Evolutionary conservation across 1,140 invertebrate genomes (phyloP), one percentile per base, ranked within the genome.

Genomic region (Drosophila kikkawai): DNA sequence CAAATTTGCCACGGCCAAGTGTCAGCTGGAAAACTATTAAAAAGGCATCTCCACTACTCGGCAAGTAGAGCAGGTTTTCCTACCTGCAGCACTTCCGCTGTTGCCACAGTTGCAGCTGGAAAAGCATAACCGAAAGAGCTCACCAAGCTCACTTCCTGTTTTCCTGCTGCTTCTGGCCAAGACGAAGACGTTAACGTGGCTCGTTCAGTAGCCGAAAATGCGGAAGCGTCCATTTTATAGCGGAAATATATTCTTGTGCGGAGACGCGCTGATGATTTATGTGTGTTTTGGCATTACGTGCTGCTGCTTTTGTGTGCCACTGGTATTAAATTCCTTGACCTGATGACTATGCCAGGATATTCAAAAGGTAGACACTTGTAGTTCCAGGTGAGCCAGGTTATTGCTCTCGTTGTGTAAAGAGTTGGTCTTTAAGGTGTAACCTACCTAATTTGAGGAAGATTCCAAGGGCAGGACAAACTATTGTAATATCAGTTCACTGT

Each of bases 241-340:
- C 85, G 85, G 84, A 88, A 88, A 88, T 88, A 88, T 88, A 88
- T 88, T 88, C 84, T 84, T 90, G 82, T 87, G 84, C 84, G 81
- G 80, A 88, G 84, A 87, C 84, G 85, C 78, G 58, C 59, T 65
- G 81, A 88, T 88, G 84, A 90, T 88, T 88, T 90, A 88, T 88
- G 84, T 81, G 80, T 83, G 80, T 88, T 86, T 88, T 90, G 78
- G 84, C 78, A 80, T 87, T 87, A 87, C 84, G 84, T 87, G 83
- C 81, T 15, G 13, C 34, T 37, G 39, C 39, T 58, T 69, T 42
- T 82, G 84, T 74, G 74, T 58, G 82, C 75, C 69, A 68, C 80
- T 60, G 59, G 60, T 60, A 81, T 85, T 85, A 85, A 85, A 86
- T 86, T 86, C 75, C 74, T 45, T 45, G 53, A 15, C 53, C 53